These are phyloP conservation scores for Lepetodrilus schrolli DNA, from an alignment of 2,888 invertebrate genomes.

Conservation along the genomic window DNA sequence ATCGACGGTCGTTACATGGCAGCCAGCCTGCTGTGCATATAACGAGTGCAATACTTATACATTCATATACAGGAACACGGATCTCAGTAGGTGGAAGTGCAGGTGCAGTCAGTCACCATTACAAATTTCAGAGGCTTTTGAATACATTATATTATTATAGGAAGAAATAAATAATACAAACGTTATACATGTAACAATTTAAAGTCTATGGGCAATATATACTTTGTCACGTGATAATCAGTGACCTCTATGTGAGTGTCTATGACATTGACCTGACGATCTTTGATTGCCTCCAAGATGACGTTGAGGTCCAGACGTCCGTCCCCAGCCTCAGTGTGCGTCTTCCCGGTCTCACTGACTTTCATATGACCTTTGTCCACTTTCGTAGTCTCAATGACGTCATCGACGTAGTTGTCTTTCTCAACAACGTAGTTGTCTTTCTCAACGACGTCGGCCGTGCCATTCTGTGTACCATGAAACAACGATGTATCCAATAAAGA, in stretches of 20 bases:
- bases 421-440: background rate
- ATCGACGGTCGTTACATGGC: no score
- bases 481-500: no score
- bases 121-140: no score
- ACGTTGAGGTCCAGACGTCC: background rate
- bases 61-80: no score
- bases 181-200: no score
- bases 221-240: background rate
- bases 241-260: background rate
- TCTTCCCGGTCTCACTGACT: background rate
- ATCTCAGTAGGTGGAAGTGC: no score
- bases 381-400: background rate
- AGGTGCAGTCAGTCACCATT: no score
- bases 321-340: background rate
- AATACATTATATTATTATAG: no score
- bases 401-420: background rate
- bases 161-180: no score
- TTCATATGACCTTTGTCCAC: constrained; percentile 2
- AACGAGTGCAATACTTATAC: no score
- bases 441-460: background rate
- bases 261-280: background rate
- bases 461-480: background rate
- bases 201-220: no score
- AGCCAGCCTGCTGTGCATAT: no score
- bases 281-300: background rate